A percentile compares a stretch with the other conserved stretches of the same genome.
Conservation (phyloP, 1,140 invertebrate genomes). For the Physella acuta region DNA sequence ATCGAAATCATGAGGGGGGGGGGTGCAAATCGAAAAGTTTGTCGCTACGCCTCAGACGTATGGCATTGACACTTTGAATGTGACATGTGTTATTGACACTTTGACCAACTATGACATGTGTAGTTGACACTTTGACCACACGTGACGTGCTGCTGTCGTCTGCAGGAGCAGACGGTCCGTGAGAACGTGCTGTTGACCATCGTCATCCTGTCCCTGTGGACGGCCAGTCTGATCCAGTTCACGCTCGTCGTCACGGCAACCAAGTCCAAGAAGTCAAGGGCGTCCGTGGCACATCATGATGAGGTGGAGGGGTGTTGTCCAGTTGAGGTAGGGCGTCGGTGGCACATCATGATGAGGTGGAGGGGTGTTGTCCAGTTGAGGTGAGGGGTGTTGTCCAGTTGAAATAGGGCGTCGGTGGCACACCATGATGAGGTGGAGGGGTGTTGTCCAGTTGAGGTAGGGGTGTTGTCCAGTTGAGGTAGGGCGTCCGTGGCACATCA, state of each 20-base stretch:
- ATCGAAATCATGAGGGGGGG: too few relatives aligned
- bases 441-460: too few relatives aligned
- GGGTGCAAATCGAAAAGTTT: too few relatives aligned
- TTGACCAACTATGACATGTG: background rate
- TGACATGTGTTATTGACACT: background rate
- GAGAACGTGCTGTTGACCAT: slow-evolving; percentile 33
- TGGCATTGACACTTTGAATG: background rate
- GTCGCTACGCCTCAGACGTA: too few relatives aligned
- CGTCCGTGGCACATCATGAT: background rate
- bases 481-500: background rate
- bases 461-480: slow-evolving; percentile 29
- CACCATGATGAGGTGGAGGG: slow-evolving; percentile 14
- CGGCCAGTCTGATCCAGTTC: slow-evolving; percentile 87
- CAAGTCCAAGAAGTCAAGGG: slow-evolving; percentile 63
- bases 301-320: slow-evolving; percentile 24
- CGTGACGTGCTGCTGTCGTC: too few relatives aligned
- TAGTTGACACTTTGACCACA: background rate
- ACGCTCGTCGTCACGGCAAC: slow-evolving; percentile 84
- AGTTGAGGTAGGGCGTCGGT: slow-evolving; percentile 22
- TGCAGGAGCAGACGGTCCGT: slow-evolving; percentile 38
- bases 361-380: too few relatives aligned
- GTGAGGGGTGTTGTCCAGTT: slow-evolving; percentile 24
- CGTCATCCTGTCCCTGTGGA: slow-evolving; percentile 53
- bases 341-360: slow-evolving; percentile 1
- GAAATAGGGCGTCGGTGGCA: slow-evolving; percentile 20